phyloP scores from a whole-genome alignment of 1,140 invertebrate genomes.

The Drosophila quadrilineata region DNA sequence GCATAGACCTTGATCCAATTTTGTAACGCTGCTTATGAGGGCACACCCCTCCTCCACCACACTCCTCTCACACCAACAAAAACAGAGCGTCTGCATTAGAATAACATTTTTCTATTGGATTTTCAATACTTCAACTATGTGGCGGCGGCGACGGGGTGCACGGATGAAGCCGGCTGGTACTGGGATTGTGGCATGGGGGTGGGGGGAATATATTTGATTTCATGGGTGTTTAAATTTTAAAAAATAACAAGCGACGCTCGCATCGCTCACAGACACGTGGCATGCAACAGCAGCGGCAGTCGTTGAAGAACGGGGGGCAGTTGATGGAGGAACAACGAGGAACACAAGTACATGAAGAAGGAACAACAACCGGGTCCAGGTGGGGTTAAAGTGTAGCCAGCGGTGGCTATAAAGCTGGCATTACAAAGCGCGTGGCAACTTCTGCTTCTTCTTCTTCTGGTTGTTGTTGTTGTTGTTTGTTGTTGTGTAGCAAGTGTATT shows the following conservation, averaged over 20 bases:
- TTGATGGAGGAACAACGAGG: background rate
- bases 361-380: slow-evolving; percentile 23
- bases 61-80: background rate
- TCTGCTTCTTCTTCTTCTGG: background rate
- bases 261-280: slow-evolving; percentile 62
- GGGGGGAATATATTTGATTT: slow-evolving; percentile 70
- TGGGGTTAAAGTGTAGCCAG: slow-evolving; percentile 53
- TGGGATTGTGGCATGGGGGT: too few relatives aligned
- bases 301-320: too few relatives aligned
- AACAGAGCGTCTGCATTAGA: slow-evolving; percentile 62
- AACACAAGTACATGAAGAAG: background rate
- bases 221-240: slow-evolving; percentile 79
- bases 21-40: slow-evolving; percentile 40
- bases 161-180: slow-evolving; percentile 4
- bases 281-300: slow-evolving; percentile 14
- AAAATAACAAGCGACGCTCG: slow-evolving; percentile 70
- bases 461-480: slow-evolving; percentile 43
- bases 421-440: slow-evolving; percentile 32
- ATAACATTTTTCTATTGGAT: slow-evolving; percentile 77
- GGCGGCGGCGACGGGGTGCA: background rate
- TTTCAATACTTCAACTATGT: slow-evolving; percentile 59
- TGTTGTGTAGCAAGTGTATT: slow-evolving; percentile 53
- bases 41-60: slow-evolving; percentile 1
- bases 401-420: slow-evolving; percentile 46
- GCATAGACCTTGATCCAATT: slow-evolving; percentile 67